Conservation (phyloP, 2,888 invertebrate species). For the Adelphocoris suturalis region DNA sequence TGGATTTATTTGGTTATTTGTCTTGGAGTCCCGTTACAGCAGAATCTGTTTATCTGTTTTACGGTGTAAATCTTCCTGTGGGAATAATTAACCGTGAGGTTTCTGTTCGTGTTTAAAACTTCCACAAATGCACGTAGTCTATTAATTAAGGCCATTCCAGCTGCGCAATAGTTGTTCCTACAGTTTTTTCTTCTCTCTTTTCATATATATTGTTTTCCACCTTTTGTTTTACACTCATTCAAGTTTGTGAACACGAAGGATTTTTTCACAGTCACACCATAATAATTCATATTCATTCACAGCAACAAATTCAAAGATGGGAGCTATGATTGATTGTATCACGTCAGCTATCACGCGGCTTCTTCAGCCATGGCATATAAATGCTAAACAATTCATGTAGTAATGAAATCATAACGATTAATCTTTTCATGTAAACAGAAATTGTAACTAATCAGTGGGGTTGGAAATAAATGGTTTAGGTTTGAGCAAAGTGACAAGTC, state of each 20-base stretch:
- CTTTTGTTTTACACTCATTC: conserved; percentile 13
- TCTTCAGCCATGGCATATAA: too few species aligned
- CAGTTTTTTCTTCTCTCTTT: not conserved
- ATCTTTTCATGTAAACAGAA: too few species aligned
- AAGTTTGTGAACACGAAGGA: not conserved
- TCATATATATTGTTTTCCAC: not conserved
- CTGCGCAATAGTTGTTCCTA: conserved; percentile 47
- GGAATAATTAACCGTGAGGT: conserved; percentile 63
- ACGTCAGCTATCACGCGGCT: too few species aligned
- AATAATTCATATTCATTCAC: not conserved
- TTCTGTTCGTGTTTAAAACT: conserved; percentile 60
- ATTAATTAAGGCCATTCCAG: conserved; percentile 55
- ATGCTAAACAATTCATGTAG: too few species aligned
- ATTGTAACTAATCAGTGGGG: too few species aligned
- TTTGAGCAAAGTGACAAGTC: too few species aligned
- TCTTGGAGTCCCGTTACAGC: conserved; percentile 67
- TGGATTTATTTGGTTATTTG: conserved; percentile 69
- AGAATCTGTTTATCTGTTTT: conserved; percentile 60
- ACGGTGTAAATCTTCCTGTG: conserved; percentile 64
- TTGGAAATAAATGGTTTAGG: too few species aligned
- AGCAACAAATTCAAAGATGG: not conserved
- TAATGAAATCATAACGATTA: too few species aligned
- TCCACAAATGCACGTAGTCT: conserved; percentile 60
- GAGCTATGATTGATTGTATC: too few species aligned
- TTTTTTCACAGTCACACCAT: not conserved